Evolutionary conservation across 2,888 invertebrate genomes (phyloP).

Genomic region (Spilarctia lutea): DNA sequence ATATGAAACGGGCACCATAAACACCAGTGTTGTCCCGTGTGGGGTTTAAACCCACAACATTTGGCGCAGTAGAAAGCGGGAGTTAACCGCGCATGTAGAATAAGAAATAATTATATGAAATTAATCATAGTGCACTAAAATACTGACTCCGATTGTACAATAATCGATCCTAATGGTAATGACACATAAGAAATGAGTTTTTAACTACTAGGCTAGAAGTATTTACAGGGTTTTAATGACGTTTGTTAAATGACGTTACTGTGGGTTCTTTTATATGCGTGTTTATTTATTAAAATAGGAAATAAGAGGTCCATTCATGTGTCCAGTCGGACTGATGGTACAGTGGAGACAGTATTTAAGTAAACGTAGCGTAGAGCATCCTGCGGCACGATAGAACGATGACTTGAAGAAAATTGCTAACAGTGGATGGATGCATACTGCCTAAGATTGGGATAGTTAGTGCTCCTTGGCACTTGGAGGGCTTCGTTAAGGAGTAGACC

Average conservation of each 20-base stretch:
- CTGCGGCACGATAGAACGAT: not conserved
- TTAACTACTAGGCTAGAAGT: not conserved
- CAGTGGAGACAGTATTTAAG: not conserved
- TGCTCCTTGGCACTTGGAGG: not conserved
- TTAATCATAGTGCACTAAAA: not conserved
- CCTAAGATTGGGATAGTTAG: not conserved
- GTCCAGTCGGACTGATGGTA: not conserved
- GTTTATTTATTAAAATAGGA: constrained; percentile 29
- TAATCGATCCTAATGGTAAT: not conserved
- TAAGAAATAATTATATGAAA: no score
- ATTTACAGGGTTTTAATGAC: constrained; percentile 1
- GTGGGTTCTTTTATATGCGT: constrained; percentile 17
- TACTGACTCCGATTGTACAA: not conserved
- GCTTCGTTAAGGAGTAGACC: not conserved
- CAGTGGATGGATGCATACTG: not conserved
- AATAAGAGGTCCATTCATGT: not conserved
- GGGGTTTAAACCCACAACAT: no score
- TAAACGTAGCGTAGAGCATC: not conserved
- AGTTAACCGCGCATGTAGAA: no score
- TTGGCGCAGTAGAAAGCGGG: no score
- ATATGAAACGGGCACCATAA: no score
- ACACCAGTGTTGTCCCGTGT: no score
- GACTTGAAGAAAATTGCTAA: not conserved
- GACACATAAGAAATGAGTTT: not conserved
- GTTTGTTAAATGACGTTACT: constrained; percentile 12